A percentile compares a stretch with the other conserved stretches of the same genome.
Conservation (phyloP, 2,113 vertebrate species). For the Atractosteus spatula region DNA sequence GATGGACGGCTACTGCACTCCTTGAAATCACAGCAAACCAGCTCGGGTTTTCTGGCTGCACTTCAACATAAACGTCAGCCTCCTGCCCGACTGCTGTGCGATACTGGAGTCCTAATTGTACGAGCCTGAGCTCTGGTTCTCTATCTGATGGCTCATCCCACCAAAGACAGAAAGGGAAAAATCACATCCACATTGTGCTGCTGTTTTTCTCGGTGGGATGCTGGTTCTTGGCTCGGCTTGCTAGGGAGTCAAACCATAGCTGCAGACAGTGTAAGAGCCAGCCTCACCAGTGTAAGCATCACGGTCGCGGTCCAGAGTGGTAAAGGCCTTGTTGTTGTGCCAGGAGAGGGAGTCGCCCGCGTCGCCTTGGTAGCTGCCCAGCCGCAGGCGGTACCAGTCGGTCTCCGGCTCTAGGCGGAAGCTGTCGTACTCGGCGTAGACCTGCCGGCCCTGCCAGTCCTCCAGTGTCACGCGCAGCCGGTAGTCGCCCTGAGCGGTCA, state of each 20-base stretch:
- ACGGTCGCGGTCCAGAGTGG: slow-evolving; percentile 80
- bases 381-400: slow-evolving; percentile 78
- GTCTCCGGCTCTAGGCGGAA: slow-evolving; percentile 80
- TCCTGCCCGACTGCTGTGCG: no score
- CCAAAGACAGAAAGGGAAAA: no score
- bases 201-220: no score
- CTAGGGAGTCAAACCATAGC: background rate
- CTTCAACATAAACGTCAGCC: no score
- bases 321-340: slow-evolving; percentile 88
- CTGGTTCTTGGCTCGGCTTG: no score
- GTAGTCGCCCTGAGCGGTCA: slow-evolving; percentile 72
- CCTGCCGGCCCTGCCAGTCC: slow-evolving; percentile 81
- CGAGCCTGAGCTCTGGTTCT: no score
- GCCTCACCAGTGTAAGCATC: slow-evolving; percentile 77
- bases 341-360: slow-evolving; percentile 87
- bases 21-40: no score
- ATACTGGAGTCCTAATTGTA: no score
- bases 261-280: background rate
- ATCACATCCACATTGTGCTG: no score
- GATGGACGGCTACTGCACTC: no score
- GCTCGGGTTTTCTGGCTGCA: no score
- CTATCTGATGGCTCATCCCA: no score
- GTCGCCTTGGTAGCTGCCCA: slow-evolving; percentile 79
- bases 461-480: slow-evolving; percentile 77
- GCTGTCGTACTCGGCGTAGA: slow-evolving; percentile 75